Conservation (phyloP, 2,113 vertebrate species). For the Cyprinodon tularosa region DNA sequence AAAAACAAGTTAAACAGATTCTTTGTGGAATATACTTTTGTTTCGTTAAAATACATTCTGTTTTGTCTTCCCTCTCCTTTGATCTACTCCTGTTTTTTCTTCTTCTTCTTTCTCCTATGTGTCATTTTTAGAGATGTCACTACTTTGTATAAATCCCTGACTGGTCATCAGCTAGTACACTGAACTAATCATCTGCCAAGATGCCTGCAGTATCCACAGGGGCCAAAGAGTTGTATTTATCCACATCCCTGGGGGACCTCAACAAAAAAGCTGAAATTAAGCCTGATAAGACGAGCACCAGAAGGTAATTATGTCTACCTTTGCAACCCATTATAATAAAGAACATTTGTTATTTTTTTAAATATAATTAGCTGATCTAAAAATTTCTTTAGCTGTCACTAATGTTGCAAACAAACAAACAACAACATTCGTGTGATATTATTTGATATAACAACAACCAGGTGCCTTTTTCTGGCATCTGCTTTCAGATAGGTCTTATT, state of each 20-base stretch:
- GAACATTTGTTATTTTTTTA: too few relatives aligned
- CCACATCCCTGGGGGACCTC: slow-evolving; percentile 92
- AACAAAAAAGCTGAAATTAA: slow-evolving; percentile 97
- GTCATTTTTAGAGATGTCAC: slow-evolving; percentile 63
- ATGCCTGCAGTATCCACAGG: slow-evolving; percentile 95
- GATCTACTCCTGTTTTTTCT: too few relatives aligned
- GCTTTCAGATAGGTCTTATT: too few relatives aligned
- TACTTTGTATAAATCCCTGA: slow-evolving; percentile 52
- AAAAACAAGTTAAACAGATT: not conserved
- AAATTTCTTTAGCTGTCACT: too few relatives aligned
- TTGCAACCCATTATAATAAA: fast-evolving
- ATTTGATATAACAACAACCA: too few relatives aligned
- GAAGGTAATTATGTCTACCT: slow-evolving; percentile 72
- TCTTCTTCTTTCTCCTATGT: not conserved
- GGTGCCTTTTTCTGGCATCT: too few relatives aligned
- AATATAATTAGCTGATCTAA: too few relatives aligned
- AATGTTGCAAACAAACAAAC: too few relatives aligned
- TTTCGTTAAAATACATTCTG: too few relatives aligned
- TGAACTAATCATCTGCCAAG: slow-evolving; percentile 64
- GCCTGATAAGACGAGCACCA: slow-evolving; percentile 89
- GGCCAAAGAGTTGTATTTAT: slow-evolving; percentile 93
- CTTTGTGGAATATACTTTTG: too few relatives aligned
- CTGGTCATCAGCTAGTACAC: slow-evolving; percentile 26
- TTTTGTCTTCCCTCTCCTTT: too few relatives aligned
- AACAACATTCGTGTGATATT: too few relatives aligned